These are phyloP conservation scores for Nothobranchius kuhntae DNA, from an alignment of 2,113 vertebrate species.

Conservation along the genomic window DNA sequence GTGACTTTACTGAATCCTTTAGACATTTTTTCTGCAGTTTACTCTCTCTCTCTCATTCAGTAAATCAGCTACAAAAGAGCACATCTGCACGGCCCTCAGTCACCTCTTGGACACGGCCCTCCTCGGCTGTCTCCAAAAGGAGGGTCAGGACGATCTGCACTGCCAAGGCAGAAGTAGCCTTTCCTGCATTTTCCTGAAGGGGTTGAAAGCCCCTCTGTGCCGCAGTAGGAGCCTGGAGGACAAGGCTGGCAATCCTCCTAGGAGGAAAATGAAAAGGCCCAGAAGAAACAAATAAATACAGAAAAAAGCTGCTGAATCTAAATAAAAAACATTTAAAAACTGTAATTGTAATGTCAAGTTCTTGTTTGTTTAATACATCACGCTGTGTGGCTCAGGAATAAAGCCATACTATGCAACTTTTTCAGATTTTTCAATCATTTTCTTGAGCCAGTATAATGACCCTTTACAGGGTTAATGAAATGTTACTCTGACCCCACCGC, in stretches of 20 bases:
- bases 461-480: too few species aligned
- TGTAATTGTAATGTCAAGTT: too few species aligned
- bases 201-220: slow-evolving; percentile 72
- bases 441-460: too few species aligned
- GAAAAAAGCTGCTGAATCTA: too few species aligned
- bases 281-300: neutral
- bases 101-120: slow-evolving; percentile 85
- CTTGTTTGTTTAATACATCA: too few species aligned
- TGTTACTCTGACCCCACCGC: too few species aligned
- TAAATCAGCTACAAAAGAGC: neutral
- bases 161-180: slow-evolving; percentile 85
- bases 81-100: neutral
- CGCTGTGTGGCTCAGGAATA: too few species aligned
- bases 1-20: slow-evolving; percentile 1
- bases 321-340: too few species aligned
- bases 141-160: slow-evolving; percentile 75
- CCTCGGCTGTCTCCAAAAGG: slow-evolving; percentile 66
- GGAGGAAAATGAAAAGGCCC: slow-evolving; percentile 11
- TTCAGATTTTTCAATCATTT: too few species aligned
- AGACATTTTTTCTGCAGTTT: neutral
- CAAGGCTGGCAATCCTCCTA: slow-evolving; percentile 79
- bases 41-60: neutral
- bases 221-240: slow-evolving; percentile 84
- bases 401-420: too few species aligned
- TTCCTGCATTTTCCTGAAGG: slow-evolving; percentile 83